Evolutionary conservation across 2,888 invertebrate genomes (phyloP), one percentile per base, ranked within the genome.

Genomic region (Diachrysia chrysitis): DNA sequence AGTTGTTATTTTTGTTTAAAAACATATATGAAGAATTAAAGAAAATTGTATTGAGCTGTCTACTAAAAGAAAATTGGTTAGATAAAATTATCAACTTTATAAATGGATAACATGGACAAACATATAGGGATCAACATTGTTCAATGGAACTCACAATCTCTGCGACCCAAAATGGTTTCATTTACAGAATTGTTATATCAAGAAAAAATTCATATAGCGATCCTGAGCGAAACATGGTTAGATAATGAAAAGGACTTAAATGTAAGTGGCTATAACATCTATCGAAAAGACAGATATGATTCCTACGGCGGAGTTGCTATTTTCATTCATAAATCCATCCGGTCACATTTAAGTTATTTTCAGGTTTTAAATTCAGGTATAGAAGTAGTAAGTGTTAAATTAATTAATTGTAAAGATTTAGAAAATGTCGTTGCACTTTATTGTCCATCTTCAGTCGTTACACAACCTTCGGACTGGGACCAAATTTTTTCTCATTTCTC

Each of bases 201-300:
- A 37, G 62, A 62, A 42, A 55, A 62, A 21, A 55, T 55, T 6
- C n/a, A n/a, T n/a, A n/a, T n/a, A n/a, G n/a, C n/a, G n/a, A n/a
- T n/a, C n/a, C n/a, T n/a, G n/a, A n/a, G 32, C 10, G 32, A 32
- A 32, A 32, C 32, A 32, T 32, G 32, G 32, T 32, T 32, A 32
- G 32, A 32, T 10, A 32, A 10, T 32, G 14, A 37, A 37, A 37
- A 2, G 37, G 37, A 37, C 37, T 14, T 12, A 2, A 37, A 37
- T 37, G 14, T 37, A 37, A 37, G 37, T 14, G 14, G 14, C 14
- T 37, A 37, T 37, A 37, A 37, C 12, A 37, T 37, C 2, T 37
- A 37, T 37, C 37, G 37, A 14, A 37, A 37, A 37, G 37, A 37
- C 14, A 14, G 37, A 14, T 37, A 37, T 14, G 37, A 37, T 37